Evolutionary conservation across 2,888 invertebrate genomes (phyloP).

Genomic region (Ochropleura leucogaster): DNA sequence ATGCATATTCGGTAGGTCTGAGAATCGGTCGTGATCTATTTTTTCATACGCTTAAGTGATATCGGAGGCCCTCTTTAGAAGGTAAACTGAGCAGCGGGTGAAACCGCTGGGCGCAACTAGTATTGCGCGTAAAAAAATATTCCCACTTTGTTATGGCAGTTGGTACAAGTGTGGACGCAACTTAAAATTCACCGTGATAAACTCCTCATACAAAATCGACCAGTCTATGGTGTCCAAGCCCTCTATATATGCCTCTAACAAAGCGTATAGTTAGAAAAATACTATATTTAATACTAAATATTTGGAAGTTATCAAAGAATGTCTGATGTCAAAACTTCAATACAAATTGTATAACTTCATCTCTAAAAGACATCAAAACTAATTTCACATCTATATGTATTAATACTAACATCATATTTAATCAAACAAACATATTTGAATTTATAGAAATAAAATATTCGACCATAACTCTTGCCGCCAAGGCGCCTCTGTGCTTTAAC

Average conservation of each 20-base stretch:
- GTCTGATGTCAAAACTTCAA: background rate
- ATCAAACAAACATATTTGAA: background rate
- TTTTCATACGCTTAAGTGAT: too few relatives aligned
- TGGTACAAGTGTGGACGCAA: background rate
- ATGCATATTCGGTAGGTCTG: too few relatives aligned
- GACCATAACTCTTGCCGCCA: slow-evolving; percentile 36
- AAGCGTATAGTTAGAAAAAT: slow-evolving; percentile 44
- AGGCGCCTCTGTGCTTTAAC: background rate
- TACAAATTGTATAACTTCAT: slow-evolving; percentile 26
- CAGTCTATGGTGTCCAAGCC: slow-evolving; percentile 1
- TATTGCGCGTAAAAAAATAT: too few relatives aligned
- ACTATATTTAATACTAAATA: slow-evolving; percentile 36
- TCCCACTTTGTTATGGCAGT: too few relatives aligned
- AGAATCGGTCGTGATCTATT: too few relatives aligned
- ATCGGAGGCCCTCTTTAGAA: too few relatives aligned
- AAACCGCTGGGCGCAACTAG: too few relatives aligned
- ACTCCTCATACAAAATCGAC: background rate
- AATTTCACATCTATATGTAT: slow-evolving; percentile 20
- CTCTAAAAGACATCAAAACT: slow-evolving; percentile 26
- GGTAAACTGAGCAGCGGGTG: too few relatives aligned
- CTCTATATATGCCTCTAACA: slow-evolving; percentile 32
- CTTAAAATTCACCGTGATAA: slow-evolving; percentile 5
- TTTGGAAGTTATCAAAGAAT: slow-evolving; percentile 46
- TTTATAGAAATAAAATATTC: slow-evolving; percentile 24
- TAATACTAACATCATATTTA: background rate